Evolutionary conservation across 2,888 invertebrate genomes (phyloP).

Genomic region (Epistrophe eligans): DNA sequence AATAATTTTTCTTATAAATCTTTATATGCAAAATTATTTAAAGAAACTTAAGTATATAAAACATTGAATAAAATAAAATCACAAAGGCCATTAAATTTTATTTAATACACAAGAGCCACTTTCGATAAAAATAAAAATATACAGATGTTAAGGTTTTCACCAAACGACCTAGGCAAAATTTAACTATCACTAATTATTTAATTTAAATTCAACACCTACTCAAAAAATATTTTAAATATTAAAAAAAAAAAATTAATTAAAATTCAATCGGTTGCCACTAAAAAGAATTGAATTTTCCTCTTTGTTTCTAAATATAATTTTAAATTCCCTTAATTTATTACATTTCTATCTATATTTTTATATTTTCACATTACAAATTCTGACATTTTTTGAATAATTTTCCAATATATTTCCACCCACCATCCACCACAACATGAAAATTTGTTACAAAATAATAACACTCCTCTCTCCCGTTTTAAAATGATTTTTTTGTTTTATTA

Average conservation of each 20-base stretch:
- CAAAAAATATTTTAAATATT: background rate
- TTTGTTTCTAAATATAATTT: background rate
- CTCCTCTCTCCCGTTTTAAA: background rate
- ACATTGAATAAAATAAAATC: too few relatives aligned
- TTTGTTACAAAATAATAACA: constrained; percentile 14
- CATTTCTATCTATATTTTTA: background rate
- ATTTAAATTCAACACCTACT: background rate
- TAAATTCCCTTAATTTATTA: constrained; percentile 23
- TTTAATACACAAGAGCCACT: too few relatives aligned
- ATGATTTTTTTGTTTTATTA: constrained; percentile 10
- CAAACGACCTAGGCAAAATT: background rate
- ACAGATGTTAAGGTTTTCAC: background rate
- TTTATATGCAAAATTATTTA: too few relatives aligned
- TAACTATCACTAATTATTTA: background rate
- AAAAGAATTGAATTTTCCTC: background rate
- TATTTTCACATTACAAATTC: constrained; percentile 28
- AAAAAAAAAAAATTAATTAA: background rate
- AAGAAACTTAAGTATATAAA: too few relatives aligned
- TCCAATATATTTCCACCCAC: constrained; percentile 40
- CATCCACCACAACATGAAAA: background rate
- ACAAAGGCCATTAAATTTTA: too few relatives aligned
- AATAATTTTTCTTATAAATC: too few relatives aligned
- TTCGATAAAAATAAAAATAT: background rate
- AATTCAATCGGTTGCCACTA: background rate
- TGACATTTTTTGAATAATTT: constrained; percentile 48